A percentile compares a stretch with the other conserved stretches of the same genome.
Conservation (phyloP, 2,113 vertebrate genomes). For the Anolis carolinensis region DNA sequence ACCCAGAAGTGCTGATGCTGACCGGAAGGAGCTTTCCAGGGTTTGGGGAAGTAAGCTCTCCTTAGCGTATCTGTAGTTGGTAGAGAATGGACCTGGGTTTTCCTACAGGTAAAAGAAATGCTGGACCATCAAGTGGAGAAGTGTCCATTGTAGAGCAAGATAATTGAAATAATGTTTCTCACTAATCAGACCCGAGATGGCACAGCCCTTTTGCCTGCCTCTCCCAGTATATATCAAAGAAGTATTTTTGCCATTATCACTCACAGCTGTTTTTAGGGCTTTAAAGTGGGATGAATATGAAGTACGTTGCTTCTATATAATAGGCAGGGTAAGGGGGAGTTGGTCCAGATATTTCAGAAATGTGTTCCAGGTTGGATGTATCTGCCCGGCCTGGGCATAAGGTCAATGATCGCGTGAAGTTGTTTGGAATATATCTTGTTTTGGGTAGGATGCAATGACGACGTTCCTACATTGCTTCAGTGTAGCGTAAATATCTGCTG, state of each 20-base stretch:
- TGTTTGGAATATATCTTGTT: background rate
- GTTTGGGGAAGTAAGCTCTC: background rate
- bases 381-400: background rate
- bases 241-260: background rate
- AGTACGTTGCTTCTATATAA: background rate
- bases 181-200: slow-evolving; percentile 27
- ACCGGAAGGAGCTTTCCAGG: background rate
- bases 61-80: background rate
- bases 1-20: background rate
- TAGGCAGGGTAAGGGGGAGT: background rate
- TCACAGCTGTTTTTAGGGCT: background rate
- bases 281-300: background rate
- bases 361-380: too few species aligned
- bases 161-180: slow-evolving; percentile 57
- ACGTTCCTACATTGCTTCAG: too few species aligned
- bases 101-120: background rate
- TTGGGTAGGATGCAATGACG: background rate
- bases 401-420: background rate
- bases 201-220: background rate
- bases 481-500: too few species aligned
- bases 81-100: background rate
- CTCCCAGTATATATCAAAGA: background rate
- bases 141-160: slow-evolving; percentile 27
- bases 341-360: slow-evolving; percentile 5
- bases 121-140: background rate